Evolutionary conservation across 2,113 vertebrate species (phyloP).

Genomic region (Dipodomys merriami): DNA sequence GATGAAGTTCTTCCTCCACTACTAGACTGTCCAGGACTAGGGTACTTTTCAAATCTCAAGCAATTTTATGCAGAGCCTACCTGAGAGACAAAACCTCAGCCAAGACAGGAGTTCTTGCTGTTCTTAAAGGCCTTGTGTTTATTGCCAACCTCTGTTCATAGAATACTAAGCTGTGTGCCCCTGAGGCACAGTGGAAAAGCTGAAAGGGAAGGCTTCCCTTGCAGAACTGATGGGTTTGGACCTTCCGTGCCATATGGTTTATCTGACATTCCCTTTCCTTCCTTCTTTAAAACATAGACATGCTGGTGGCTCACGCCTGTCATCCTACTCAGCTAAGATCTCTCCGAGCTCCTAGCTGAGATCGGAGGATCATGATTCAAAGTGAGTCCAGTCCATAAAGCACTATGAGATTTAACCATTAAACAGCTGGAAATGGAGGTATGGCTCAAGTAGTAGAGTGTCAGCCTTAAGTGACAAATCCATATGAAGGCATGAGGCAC

Average conservation of each 20-base stretch:
- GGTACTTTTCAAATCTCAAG: neutral
- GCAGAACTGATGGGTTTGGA: neutral
- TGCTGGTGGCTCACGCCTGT: too few relatives aligned
- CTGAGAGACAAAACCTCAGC: neutral
- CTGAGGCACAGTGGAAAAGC: neutral
- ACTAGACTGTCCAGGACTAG: neutral
- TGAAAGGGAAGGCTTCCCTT: neutral
- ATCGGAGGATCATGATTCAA: too few relatives aligned
- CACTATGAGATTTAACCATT: too few relatives aligned
- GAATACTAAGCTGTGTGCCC: neutral
- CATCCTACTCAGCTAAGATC: too few relatives aligned
- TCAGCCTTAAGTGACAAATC: too few relatives aligned
- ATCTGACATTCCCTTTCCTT: neutral
- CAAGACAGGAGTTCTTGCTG: neutral
- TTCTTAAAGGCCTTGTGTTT: conserved; percentile 11
- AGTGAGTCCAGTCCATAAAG: too few relatives aligned
- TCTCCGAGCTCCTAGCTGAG: too few relatives aligned
- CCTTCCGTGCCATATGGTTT: neutral
- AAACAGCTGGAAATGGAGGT: too few relatives aligned
- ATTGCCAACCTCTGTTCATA: conserved; percentile 14
- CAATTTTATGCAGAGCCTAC: neutral
- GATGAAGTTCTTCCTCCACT: conserved; percentile 27
- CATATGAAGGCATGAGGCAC: too few relatives aligned
- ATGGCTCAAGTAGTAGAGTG: too few relatives aligned
- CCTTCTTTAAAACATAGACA: neutral